Evolutionary conservation across 2,113 vertebrate species (phyloP), one percentile per base, ranked within the genome.

Genomic region (Sander vitreus): DNA sequence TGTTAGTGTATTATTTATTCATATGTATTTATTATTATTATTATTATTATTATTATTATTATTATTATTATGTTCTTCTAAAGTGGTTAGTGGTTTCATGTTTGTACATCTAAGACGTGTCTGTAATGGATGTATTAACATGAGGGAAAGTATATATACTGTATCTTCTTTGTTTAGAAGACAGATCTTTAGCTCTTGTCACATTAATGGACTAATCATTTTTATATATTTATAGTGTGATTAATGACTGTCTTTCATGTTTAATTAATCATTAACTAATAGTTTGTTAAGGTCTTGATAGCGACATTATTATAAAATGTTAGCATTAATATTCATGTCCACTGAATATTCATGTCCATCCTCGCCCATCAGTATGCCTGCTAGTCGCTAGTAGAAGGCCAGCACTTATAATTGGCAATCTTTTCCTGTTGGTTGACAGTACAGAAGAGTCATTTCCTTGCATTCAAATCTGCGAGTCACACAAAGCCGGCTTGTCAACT

Each of bases 351-450:
- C 89, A 92, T 91, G 91, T 89, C 92, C 91, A 87, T 92, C 88
- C 86, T 86, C 27, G 66, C 87, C 92, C 91, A 93, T 94, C 93
- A 93, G 92, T 88, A 92, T 94, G 91, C 92, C 91, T 93, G 89
- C 88, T 85, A 87, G 93, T 88, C 86, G 57, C 90, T 89, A 86
- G 90, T 79, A 76, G 91, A 93, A 94, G 90, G 91, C 92, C 90
- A 87, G 89, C 92, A 80, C 88, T 93, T 92, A 95, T 95, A 95
- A 95, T 96, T 95, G 95, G 92, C 94, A 95, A 96, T 96, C 94
- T 95, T 93, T 95, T 93, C 94, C 93, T 84, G 91, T 91, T 91
- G 90, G 91, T 93, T 93, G 93, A 94, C 94, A 93, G 93, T 95
- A 92, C 88, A 93, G 92, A 90, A 70, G 89, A 95, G 94, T 93